phyloP scores from a whole-genome alignment of 2,113 vertebrate species.

The Anhinga anhinga region DNA sequence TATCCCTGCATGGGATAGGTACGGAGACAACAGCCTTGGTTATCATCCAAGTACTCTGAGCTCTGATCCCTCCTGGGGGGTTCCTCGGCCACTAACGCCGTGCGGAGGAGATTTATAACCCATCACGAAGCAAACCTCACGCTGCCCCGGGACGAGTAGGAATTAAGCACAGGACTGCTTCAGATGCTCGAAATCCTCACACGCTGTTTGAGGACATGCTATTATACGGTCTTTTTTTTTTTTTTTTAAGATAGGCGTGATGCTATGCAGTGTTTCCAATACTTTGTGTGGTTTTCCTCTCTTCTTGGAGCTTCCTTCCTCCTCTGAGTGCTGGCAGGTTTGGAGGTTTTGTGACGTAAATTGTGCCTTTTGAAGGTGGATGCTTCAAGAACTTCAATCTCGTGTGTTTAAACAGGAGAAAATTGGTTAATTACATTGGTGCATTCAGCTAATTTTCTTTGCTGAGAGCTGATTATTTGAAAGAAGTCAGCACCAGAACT shows the following conservation, averaged over 20 bases:
- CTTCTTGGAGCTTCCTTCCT: constrained; percentile 51
- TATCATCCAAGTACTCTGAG: not conserved
- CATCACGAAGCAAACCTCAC: rapidly evolving
- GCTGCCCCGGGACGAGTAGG: not conserved
- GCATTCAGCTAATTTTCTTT: not conserved
- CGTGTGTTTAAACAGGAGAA: not conserved
- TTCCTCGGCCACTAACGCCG: rapidly evolving
- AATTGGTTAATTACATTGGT: not conserved
- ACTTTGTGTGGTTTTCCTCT: constrained; percentile 36
- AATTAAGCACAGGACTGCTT: not conserved
- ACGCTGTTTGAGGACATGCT: rapidly evolving
- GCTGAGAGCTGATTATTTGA: not conserved
- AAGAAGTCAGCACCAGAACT: not conserved
- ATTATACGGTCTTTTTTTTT: not conserved
- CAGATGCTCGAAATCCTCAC: not conserved
- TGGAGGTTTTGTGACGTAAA: not conserved
- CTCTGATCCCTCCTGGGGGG: not conserved
- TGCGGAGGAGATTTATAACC: rapidly evolving
- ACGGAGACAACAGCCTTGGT: not conserved
- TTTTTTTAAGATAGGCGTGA: not conserved
- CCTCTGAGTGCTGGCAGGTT: not conserved
- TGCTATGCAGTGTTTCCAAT: not conserved
- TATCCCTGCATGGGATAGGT: not conserved
- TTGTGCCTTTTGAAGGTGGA: constrained; percentile 19
- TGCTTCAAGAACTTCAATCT: not conserved